Base-by-base conservation (phyloP, 2,888 invertebrate genomes). In the Papilio protenor region DNA sequence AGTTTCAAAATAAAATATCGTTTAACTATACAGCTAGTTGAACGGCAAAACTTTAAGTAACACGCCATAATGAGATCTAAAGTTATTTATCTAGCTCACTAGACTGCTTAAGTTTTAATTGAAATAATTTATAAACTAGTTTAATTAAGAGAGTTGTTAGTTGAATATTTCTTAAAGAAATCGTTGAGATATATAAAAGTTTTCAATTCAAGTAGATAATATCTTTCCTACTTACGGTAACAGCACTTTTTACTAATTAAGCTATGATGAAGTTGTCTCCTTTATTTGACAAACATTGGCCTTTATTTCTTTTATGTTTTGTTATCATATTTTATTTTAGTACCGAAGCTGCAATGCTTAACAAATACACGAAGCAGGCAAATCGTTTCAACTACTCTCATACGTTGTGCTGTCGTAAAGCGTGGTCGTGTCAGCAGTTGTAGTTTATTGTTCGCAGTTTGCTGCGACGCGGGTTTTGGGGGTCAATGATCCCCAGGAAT, bases 61-160 rank as follows among this genome's bases (percentile, higher is more conserved):
- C 18, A 55, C n/a, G 52, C 33, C 23, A 33, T 52, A 55, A 72
- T 72, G 33, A 72, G 52, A 55, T 55, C 8, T 55, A n/a, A 72
- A 55, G 55, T 72, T 72, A 47, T 70, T 21, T 47, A 72, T 52
- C 72, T 40, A 27, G 55, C 72, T 55, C 18, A 72, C 55, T 33
- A 55, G 55, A 72, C 52, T 14, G 47, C 16, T 16, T 64, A 23
- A 72, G 33, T 73, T 75, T 75, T 57, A 72, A 72, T 72, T 79
- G 52, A 76, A 77, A 76, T 69, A 76, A 71, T 73, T 76, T 79
- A 74, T 77, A 52, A 55, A 72, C 72, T 72, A 72, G 33, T 18
- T 27, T n/a, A 55, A 47, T 52, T 55, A 45, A 69, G 40, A 66
- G 45, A n/a, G 52, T 72, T 52, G 33, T 18, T 33, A n/a, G 27